Evolutionary conservation across 2,888 invertebrate genomes (phyloP).

Genomic region (Volucella inflata): DNA sequence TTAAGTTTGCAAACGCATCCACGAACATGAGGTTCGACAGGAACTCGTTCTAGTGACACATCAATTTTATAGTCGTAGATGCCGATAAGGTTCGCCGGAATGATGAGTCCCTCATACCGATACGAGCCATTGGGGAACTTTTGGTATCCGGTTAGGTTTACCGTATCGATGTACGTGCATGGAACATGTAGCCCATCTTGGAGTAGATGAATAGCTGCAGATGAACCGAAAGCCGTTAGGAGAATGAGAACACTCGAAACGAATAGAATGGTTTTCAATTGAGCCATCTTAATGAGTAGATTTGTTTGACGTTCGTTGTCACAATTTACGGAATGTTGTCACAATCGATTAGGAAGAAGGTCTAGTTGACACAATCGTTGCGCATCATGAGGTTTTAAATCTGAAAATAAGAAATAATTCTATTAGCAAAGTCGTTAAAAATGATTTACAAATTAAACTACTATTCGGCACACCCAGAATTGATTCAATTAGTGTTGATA

Average conservation of each 20-base stretch:
- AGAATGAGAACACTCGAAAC: conserved; percentile 21
- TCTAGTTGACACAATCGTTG: background rate
- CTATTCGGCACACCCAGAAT: too few relatives aligned
- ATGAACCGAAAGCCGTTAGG: background rate
- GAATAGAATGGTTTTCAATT: background rate
- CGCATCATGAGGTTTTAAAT: background rate
- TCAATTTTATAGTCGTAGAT: conserved; percentile 80
- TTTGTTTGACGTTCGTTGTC: background rate
- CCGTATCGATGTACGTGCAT: conserved; percentile 81
- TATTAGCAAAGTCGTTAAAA: background rate
- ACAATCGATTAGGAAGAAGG: background rate
- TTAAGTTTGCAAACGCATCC: conserved; percentile 83
- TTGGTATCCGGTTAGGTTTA: conserved; percentile 80
- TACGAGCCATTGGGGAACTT: conserved; percentile 80
- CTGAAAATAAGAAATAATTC: conserved; percentile 8
- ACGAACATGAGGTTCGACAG: conserved; percentile 79
- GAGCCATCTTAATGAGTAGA: conserved; percentile 18
- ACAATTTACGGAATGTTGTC: conserved; percentile 7
- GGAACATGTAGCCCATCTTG: conserved; percentile 76
- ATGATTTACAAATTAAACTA: background rate
- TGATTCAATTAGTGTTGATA: too few relatives aligned
- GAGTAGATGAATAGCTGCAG: conserved; percentile 3
- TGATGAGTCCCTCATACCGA: conserved; percentile 79
- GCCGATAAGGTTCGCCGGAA: conserved; percentile 79
- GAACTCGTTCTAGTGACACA: conserved; percentile 78